These are phyloP conservation scores for Clostera curtula DNA, from an alignment of 2,888 invertebrate species.

Conservation along the genomic window DNA sequence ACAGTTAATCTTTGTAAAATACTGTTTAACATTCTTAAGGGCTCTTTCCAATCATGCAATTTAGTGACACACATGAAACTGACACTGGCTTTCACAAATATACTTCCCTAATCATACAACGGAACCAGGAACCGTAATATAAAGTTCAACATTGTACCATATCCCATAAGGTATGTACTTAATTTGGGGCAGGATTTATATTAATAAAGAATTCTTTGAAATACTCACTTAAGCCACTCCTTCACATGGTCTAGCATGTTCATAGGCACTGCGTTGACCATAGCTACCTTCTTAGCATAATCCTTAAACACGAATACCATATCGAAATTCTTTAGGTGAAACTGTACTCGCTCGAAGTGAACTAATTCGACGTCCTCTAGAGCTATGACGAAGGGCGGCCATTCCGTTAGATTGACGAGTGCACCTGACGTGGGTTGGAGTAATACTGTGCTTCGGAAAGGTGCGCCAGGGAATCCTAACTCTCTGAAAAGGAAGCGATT, in stretches of 20 bases:
- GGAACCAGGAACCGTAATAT: no score
- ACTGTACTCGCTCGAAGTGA: conserved; percentile 99
- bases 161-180: neutral
- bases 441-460: conserved; percentile 95
- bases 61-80: no score
- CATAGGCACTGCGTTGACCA: conserved; percentile 99
- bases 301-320: conserved; percentile 99
- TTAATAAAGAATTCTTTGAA: neutral
- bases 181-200: no score
- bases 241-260: conserved; percentile 99
- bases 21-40: no score
- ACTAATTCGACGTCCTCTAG: conserved; percentile 98
- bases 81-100: no score
- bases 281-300: conserved; percentile 93
- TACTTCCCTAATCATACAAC: no score
- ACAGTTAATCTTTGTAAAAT: no score
- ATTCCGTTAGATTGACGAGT: conserved; percentile 96
- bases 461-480: conserved; percentile 97
- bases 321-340: conserved; percentile 99
- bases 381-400: conserved; percentile 99
- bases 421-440: conserved; percentile 99
- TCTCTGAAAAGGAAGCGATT: conserved; percentile 78
- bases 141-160: no score
- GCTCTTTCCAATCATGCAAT: no score
- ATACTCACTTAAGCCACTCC: conserved; percentile 96